Base-by-base conservation (phyloP, 2,113 vertebrate species). In the Bombycilla garrulus region DNA sequence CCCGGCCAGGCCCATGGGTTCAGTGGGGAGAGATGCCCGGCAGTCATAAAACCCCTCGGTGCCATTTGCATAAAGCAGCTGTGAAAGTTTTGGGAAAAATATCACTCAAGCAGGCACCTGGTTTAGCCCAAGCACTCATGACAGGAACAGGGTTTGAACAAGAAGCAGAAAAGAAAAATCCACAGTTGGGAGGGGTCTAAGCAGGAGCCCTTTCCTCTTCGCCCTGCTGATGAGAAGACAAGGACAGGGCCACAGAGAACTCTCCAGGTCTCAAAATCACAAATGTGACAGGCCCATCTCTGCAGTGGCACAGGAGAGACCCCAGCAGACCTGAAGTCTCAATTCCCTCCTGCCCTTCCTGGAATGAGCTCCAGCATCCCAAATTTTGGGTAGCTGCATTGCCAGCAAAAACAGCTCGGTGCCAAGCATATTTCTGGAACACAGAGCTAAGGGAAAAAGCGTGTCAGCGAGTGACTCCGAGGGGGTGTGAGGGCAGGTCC, bases 11-110 rank as follows among this genome's bases (percentile, higher is more conserved):
- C 15, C 61, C 1, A 0, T 28, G 15, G 3, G 1, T 51, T 61
- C 28, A 11, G 28, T 3, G 0, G 0, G 25, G 47, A 60, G 19
- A 44, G 40, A 26, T 12, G 14, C 36, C 40, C 0, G 0, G 36
- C 31, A 70, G n/a, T 51, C 0, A 0, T 65, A 65, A 71, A 66
- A 22, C 15, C 56, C 25, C 22, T 84, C 0, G 0, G 38, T 79
- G 45, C 35, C 22, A 9, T 70, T 65, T 0, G 0, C 15, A 10
- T 31, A 54, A 79, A 85, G 74, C 60, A 74, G 25, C 33, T 88
- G 17, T 22, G 38, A 54, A 85, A n/a, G 22, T 50, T 42, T 70
- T 53, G 10, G 29, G 64, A 54, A 38, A 81, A 84, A 94, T 71
- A 5, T 10, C 7, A 11, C 40, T 56, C 5, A 1, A 76, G 31